Evolutionary conservation across 2,888 invertebrate species (phyloP), one percentile per base, ranked within the genome.

Genomic region (Eupithecia centaureata): DNA sequence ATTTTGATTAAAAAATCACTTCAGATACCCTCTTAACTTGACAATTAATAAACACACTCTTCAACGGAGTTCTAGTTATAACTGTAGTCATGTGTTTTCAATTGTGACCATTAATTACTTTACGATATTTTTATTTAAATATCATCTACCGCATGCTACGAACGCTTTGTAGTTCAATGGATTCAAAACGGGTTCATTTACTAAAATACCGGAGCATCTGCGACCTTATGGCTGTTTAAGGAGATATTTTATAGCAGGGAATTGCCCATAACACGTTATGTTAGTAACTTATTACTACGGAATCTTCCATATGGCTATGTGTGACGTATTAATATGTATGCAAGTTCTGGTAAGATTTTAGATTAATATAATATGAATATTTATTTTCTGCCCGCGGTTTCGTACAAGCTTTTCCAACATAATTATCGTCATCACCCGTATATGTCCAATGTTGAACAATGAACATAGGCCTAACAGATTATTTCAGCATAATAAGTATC

Each of bases 191-290:
- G 85, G 84, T 88, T 91, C 90, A 89, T 90, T 90, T 89, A 87
- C 86, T 89, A 87, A 91, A 92, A 90, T 86, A 90, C 87, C 82
- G 77, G 78, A 77, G 81, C 90, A 91, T 89, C 90, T 92, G 91
- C 83, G 88, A 84, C 88, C 86, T 86, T 83, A 82, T 81, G 82
- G 85, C 84, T 86, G 82, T 85, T 86, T 82, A 78, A 80, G 79
- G 82, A 85, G 83, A 89, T 89, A 70, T 72, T 73, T 88, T 89
- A 86, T 90, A 83, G 87, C 87, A 83, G 63, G 70, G 76, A 68
- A 70, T 63, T 63, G 72, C 78, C 70, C 76, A 75, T 76, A 77
- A 76, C 76, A 78, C 79, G 73, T 72, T 63, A 72, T 73, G 73
- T 66, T 59, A 33, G 13, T 57, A 35, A 35, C 42, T 32, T 60